phyloP scores from a whole-genome alignment of 2,888 invertebrate species.

The Dynastes tityus region DNA sequence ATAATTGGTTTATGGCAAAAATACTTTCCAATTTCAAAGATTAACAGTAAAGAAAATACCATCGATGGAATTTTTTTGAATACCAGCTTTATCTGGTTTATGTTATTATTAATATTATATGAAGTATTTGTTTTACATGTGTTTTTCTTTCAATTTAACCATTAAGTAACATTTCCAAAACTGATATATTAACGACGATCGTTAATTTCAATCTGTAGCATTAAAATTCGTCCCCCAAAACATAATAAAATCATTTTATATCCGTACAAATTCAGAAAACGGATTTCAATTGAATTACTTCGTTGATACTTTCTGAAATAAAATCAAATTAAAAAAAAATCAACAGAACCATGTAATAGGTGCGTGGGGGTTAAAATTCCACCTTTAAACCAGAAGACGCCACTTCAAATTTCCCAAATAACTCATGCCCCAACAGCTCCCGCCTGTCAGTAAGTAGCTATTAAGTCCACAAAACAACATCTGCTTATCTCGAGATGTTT shows the following conservation, averaged over 20 bases:
- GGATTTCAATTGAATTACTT: too few relatives aligned
- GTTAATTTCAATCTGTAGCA: background rate
- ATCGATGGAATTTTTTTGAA: too few relatives aligned
- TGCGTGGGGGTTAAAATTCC: too few relatives aligned
- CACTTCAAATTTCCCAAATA: background rate
- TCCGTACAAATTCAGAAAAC: background rate
- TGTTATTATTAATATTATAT: too few relatives aligned
- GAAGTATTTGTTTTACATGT: background rate
- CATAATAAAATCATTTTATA: background rate
- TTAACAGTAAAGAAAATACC: too few relatives aligned
- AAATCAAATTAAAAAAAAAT: too few relatives aligned
- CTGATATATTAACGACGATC: background rate
- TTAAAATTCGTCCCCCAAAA: background rate
- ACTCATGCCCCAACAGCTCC: background rate
- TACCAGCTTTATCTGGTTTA: too few relatives aligned
- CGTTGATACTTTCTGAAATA: too few relatives aligned
- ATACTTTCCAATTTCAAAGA: too few relatives aligned
- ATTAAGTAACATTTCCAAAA: background rate
- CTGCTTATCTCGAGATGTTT: constrained; percentile 16
- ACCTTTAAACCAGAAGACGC: background rate
- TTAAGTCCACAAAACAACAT: constrained; percentile 12
- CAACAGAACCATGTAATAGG: too few relatives aligned
- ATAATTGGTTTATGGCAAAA: too few relatives aligned
- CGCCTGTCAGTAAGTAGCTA: constrained; percentile 1
- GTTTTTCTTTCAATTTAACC: background rate